Percentiles rank a stretch among this genome's conserved stretches.
phyloP scores from a whole-genome alignment of 2,888 invertebrate species.

The Phragmatobia fuliginosa region DNA sequence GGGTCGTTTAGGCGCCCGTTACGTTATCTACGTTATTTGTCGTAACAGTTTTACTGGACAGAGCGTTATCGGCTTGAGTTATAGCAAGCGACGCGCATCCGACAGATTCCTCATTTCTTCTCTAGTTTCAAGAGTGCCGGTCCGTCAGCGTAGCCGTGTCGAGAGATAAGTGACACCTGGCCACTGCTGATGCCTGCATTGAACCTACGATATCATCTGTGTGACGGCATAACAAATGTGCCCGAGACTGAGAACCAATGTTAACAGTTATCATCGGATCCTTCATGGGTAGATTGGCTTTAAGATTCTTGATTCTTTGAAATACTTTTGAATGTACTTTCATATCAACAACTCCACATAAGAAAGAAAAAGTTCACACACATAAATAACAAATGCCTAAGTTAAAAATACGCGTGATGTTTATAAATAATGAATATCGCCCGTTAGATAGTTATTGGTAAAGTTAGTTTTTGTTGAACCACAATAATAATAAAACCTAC shows the following conservation, averaged over 20 bases:
- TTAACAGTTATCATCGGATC: slow-evolving; percentile 38
- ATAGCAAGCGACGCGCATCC: slow-evolving; percentile 65
- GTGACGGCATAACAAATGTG: slow-evolving; percentile 45
- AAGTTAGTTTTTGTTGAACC: background rate
- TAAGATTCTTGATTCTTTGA: slow-evolving; percentile 19
- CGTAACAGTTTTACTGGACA: slow-evolving; percentile 78
- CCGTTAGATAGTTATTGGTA: too few relatives aligned
- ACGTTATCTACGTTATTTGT: slow-evolving; percentile 84
- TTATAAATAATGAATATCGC: too few relatives aligned
- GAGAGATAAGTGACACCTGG: slow-evolving; percentile 66
- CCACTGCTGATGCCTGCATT: slow-evolving; percentile 46
- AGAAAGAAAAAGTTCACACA: background rate
- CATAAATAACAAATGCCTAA: background rate
- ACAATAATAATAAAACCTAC: background rate
- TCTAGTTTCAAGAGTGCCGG: slow-evolving; percentile 72
- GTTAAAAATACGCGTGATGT: background rate
- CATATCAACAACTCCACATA: background rate
- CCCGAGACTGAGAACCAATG: slow-evolving; percentile 33
- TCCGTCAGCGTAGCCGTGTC: slow-evolving; percentile 50
- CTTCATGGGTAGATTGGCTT: slow-evolving; percentile 21
- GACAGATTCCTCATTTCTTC: slow-evolving; percentile 67
- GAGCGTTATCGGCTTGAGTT: slow-evolving; percentile 81
- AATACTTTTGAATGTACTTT: background rate
- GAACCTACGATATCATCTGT: slow-evolving; percentile 47
- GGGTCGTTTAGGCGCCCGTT: slow-evolving; percentile 82